Percentiles rank a stretch among this genome's conserved stretches.
These are phyloP conservation scores for Halcyon senegalensis DNA, from an alignment of 2,113 vertebrate species.

Conservation along the genomic window DNA sequence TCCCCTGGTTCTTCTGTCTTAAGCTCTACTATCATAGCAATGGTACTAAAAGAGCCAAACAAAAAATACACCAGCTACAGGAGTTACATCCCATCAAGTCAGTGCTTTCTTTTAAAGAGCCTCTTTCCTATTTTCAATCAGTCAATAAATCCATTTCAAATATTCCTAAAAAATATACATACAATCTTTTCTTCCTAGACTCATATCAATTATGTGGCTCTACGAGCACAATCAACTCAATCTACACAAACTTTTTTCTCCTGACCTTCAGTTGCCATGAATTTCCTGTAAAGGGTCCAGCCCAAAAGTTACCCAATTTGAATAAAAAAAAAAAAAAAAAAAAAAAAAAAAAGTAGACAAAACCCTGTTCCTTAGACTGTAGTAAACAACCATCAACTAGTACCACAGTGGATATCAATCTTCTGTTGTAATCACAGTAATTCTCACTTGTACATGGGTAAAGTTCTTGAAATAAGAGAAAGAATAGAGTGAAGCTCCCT, in stretches of 20 bases:
- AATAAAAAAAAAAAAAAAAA: neutral
- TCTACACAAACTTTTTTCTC: fast-evolving
- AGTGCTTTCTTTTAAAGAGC: neutral
- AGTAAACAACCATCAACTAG: neutral
- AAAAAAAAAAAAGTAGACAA: neutral
- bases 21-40: neutral
- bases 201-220: neutral
- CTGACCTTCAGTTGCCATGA: neutral
- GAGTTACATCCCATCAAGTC: neutral
- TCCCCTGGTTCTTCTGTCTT: neutral
- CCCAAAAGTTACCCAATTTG: neutral
- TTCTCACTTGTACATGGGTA: neutral
- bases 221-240: neutral
- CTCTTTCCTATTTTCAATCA: neutral
- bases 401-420: neutral
- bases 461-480: neutral
- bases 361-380: neutral
- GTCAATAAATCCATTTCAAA: neutral
- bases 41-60: neutral
- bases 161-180: neutral
- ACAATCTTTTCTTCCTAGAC: neutral
- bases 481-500: neutral
- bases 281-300: neutral
- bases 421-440: neutral
- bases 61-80: neutral